These are phyloP conservation scores for Carpatolechia fugitivella DNA, from an alignment of 2,888 invertebrate genomes.

Conservation along the genomic window DNA sequence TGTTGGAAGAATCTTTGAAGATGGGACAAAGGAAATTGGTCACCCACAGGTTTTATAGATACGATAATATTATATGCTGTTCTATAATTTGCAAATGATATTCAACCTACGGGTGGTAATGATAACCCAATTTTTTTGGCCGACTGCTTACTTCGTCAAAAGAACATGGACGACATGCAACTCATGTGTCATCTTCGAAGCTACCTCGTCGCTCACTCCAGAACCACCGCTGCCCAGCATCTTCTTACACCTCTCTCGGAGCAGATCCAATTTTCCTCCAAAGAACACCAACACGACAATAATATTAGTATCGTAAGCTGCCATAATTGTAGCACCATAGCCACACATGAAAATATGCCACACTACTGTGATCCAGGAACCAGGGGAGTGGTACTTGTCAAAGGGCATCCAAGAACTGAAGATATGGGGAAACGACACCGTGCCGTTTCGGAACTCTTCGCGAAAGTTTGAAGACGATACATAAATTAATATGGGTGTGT, in stretches of 20 bases:
- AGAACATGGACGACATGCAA: slow-evolving; percentile 48
- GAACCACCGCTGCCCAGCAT: slow-evolving; percentile 39
- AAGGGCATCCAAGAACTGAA: slow-evolving; percentile 68
- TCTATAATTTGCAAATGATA: too few species aligned
- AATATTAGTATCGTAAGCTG: slow-evolving; percentile 51
- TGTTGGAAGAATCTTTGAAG: too few species aligned
- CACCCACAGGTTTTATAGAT: too few species aligned
- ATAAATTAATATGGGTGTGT: slow-evolving; percentile 48
- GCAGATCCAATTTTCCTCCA: slow-evolving; percentile 56
- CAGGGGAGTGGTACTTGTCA: slow-evolving; percentile 55
- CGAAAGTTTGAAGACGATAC: slow-evolving; percentile 44
- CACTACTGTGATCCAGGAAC: slow-evolving; percentile 49
- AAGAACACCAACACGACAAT: slow-evolving; percentile 61
- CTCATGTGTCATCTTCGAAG: slow-evolving; percentile 33
- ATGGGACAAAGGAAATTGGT: too few species aligned
- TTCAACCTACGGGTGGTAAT: too few species aligned
- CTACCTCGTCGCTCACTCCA: slow-evolving; percentile 35
- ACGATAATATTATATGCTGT: too few species aligned
- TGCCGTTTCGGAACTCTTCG: slow-evolving; percentile 47
- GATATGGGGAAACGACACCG: slow-evolving; percentile 58
- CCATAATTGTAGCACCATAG: slow-evolving; percentile 53
- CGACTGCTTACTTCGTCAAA: slow-evolving; percentile 53
- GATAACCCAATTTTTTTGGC: too few species aligned
- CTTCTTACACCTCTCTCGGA: slow-evolving; percentile 52
- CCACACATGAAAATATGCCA: slow-evolving; percentile 50